Evolutionary conservation across 2,797 vertebrate genomes (phyloP), one percentile per base, ranked within the genome.

Genomic region (Glyptemys insculpta): DNA sequence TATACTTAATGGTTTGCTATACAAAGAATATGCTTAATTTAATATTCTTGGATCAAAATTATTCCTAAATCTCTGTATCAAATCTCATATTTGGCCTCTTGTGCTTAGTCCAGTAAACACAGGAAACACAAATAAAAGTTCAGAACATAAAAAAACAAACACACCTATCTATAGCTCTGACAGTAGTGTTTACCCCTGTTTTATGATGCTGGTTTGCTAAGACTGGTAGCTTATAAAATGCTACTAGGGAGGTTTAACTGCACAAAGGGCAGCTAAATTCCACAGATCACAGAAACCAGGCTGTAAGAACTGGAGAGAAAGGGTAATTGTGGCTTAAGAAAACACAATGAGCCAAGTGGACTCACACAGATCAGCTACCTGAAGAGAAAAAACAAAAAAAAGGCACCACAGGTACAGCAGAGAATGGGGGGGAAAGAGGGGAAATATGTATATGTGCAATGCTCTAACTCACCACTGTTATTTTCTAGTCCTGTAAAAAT

Each of bases 21-120:
- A 91, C 88, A 96, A 94, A 96, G 95, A 87, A 97, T 92, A 83
- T 81, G 80, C 93, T 97, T 95, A 96, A 87, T 91, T 86, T 96
- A 94, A 96, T 95, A 91, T 41, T 19, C 82, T 92, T 62, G 88
- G 76, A 92, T 65, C 16, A 95, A 88, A 56, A 94, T 81, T 86
- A 90, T 81, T 97, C 92, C 90, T 93, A 94, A 83, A 95, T 88
- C 74, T 89, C 50, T 62, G 89, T 88, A 85, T 96, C 87, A 92
- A 91, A 94, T 93, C 34, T 93, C 57, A 65, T 9, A 12, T 90
- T 91, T 83, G 85, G 57, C 53, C 53, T 87, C 62, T 78, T 65
- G 15, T 80, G n/a, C 86, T 83, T 31, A 88, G 44, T 31, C 27
- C 19, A 41, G 0, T 14, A n/a, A 37, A 85, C 59, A 85, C 4